Conservation (phyloP, 1,140 invertebrate genomes). For the Hypothenemus hampei region DNA sequence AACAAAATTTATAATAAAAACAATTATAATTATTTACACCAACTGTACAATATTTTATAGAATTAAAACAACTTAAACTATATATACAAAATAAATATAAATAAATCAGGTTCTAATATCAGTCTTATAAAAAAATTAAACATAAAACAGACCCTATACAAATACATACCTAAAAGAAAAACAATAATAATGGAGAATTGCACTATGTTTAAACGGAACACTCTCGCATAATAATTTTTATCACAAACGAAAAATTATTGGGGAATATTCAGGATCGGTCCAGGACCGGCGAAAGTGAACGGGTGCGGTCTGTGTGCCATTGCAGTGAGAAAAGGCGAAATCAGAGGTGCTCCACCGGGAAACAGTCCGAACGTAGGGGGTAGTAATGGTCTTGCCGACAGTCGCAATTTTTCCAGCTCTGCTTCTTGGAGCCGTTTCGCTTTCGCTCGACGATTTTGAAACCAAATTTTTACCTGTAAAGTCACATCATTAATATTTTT, state of each 20-base stretch:
- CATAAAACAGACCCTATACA: constrained; percentile 1
- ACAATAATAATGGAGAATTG: background rate
- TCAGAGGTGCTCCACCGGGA: constrained; percentile 33
- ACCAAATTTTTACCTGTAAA: constrained; percentile 92
- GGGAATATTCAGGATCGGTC: constrained; percentile 36
- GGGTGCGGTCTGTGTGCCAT: constrained; percentile 43
- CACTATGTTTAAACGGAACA: background rate
- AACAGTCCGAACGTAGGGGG: constrained; percentile 42
- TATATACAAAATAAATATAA: constrained; percentile 35
- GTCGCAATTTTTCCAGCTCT: constrained; percentile 76
- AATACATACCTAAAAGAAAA: background rate
- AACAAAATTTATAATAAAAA: too few species aligned
- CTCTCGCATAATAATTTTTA: background rate
- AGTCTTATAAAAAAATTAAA: constrained; percentile 34
- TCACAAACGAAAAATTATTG: constrained; percentile 25
- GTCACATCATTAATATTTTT: too few species aligned
- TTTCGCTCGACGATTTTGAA: constrained; percentile 93
- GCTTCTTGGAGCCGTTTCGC: constrained; percentile 92
- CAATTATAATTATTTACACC: constrained; percentile 34
- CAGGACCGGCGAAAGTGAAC: constrained; percentile 34
- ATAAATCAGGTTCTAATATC: constrained; percentile 31
- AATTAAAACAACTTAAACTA: constrained; percentile 25
- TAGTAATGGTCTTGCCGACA: constrained; percentile 41
- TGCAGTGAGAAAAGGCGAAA: constrained; percentile 43
- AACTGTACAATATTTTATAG: constrained; percentile 37